These are phyloP conservation scores for Drosophila mimica DNA, from an alignment of 2,888 invertebrate genomes.

Conservation along the genomic window DNA sequence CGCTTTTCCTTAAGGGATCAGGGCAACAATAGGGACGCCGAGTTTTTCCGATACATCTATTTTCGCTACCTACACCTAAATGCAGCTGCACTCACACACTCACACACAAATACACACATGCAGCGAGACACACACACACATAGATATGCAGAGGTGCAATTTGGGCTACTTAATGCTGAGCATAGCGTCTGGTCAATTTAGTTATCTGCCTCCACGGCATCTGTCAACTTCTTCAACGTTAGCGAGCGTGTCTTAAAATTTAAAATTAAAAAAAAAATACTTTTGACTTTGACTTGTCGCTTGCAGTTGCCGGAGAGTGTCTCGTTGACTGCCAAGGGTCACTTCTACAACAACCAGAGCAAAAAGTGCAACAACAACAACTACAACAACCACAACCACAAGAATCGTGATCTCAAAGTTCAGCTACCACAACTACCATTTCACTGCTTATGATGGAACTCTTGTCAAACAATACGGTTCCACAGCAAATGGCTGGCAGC, in stretches of 20 bases:
- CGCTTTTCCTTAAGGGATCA: constrained; percentile 63
- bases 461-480: constrained; percentile 80
- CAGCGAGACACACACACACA: background rate
- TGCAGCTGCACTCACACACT: constrained; percentile 39
- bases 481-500: constrained; percentile 77
- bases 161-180: constrained; percentile 71
- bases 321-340: constrained; percentile 63
- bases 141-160: constrained; percentile 29
- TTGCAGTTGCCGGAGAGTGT: constrained; percentile 62
- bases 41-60: constrained; percentile 37
- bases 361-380: constrained; percentile 20
- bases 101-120: background rate
- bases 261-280: constrained; percentile 5
- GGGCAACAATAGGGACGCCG: constrained; percentile 40
- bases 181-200: constrained; percentile 57
- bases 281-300: constrained; percentile 13
- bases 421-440: constrained; percentile 17
- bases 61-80: constrained; percentile 52
- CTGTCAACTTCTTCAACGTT: constrained; percentile 62
- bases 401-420: constrained; percentile 71
- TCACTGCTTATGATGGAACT: constrained; percentile 80
- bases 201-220: constrained; percentile 66
- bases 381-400: constrained; percentile 40
- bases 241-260: constrained; percentile 17
- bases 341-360: constrained; percentile 28